Percentiles rank a stretch among this genome's conserved stretches.
Evolutionary conservation across 2,113 vertebrate species (phyloP).

Genomic region (Neodontobutis hainanensis): DNA sequence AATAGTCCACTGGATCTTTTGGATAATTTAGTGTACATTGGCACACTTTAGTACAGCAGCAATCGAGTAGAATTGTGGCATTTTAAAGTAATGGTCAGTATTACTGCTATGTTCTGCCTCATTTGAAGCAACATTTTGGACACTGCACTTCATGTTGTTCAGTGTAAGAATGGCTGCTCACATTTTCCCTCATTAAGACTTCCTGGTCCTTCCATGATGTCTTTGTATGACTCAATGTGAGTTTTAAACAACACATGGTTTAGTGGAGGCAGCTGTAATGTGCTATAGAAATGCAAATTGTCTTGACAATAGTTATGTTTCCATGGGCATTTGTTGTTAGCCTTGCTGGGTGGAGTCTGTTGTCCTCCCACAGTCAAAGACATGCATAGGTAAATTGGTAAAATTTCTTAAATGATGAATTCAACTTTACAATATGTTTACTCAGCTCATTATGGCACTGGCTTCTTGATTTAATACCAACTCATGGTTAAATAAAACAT

Average conservation of each 20-base stretch:
- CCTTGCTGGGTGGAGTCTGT: no score
- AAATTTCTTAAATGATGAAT: no score
- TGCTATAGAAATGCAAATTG: not conserved
- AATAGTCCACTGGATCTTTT: constrained; percentile 52
- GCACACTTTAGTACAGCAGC: constrained; percentile 50
- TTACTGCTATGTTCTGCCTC: constrained; percentile 60
- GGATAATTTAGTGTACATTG: constrained; percentile 53
- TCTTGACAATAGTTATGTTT: no score
- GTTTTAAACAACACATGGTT: not conserved
- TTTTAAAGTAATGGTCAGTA: constrained; percentile 49
- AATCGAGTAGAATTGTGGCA: constrained; percentile 38
- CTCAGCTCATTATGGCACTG: no score
- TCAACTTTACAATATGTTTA: no score
- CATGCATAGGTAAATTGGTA: no score
- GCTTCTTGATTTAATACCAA: no score
- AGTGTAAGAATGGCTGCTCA: constrained; percentile 33
- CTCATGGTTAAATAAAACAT: no score
- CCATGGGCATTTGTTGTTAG: no score
- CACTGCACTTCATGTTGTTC: constrained; percentile 33
- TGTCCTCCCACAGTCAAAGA: no score
- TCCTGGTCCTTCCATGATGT: constrained; percentile 35
- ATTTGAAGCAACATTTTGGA: constrained; percentile 59
- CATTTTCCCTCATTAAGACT: constrained; percentile 46
- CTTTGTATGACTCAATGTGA: constrained; percentile 20
- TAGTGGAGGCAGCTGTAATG: not conserved